Percentiles rank a stretch among this genome's conserved stretches.
These are phyloP conservation scores for Serrognathus titanus DNA, from an alignment of 2,888 invertebrate species.

Conservation along the genomic window DNA sequence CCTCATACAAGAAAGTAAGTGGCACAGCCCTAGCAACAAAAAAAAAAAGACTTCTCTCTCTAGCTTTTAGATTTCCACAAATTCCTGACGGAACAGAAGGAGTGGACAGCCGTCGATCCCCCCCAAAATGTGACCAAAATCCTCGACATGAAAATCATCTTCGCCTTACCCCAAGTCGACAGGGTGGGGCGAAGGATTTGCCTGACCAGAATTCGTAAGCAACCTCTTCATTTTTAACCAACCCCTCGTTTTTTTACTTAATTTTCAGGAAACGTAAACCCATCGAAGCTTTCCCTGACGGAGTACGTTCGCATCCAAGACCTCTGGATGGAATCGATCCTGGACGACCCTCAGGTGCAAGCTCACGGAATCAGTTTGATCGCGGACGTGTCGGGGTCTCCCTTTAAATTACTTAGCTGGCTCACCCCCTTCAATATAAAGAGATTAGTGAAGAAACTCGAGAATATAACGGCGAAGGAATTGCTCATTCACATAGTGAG, in stretches of 20 bases:
- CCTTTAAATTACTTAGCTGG: constrained; percentile 39
- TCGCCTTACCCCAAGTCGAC: constrained; percentile 39
- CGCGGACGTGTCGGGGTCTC: constrained; percentile 39
- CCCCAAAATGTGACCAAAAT: constrained; percentile 33
- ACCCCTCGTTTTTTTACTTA: not conserved
- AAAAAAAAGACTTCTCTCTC: constrained; percentile 10
- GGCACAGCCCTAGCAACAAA: not conserved
- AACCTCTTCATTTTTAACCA: not conserved
- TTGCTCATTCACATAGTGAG: constrained; percentile 41
- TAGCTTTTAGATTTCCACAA: constrained; percentile 42
- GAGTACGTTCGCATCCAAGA: constrained; percentile 43
- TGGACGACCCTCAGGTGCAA: constrained; percentile 39
- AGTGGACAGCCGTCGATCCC: constrained; percentile 40
- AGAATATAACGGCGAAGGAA: constrained; percentile 37
- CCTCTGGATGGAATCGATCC: constrained; percentile 41
- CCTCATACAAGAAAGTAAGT: constrained; percentile 41
- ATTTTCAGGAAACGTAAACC: constrained; percentile 33
- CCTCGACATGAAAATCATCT: constrained; percentile 39
- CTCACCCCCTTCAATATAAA: constrained; percentile 38
- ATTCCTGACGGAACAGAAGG: constrained; percentile 36
- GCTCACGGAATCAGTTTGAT: constrained; percentile 43
- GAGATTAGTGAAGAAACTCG: constrained; percentile 30
- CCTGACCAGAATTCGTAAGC: constrained; percentile 42
- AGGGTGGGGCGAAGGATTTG: constrained; percentile 43
- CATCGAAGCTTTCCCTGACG: constrained; percentile 30